phyloP scores from a whole-genome alignment of 1,140 invertebrate species.

The Sipha flava region DNA sequence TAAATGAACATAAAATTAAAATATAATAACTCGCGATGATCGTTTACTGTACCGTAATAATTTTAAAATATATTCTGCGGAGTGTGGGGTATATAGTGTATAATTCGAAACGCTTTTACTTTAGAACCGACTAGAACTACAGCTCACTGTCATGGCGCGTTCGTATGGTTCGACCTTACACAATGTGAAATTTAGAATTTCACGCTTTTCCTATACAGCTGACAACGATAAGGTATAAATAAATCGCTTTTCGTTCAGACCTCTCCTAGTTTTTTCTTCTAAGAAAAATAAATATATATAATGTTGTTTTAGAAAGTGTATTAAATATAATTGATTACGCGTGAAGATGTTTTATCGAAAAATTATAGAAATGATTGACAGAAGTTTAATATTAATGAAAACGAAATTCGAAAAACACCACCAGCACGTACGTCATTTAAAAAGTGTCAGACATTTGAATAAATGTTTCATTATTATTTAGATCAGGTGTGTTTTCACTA shows the following conservation, averaged over 20 bases:
- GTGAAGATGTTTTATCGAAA: not conserved
- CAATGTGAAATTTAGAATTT: constrained; percentile 10
- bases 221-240: constrained; percentile 6
- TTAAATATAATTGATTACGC: not conserved
- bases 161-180: not conserved
- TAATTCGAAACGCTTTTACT: constrained; percentile 26
- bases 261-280: not conserved
- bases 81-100: no score
- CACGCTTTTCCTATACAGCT: not conserved
- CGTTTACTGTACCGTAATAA: no score
- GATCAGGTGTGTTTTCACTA: no score
- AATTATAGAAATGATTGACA: not conserved
- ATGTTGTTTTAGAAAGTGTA: not conserved
- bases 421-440: no score
- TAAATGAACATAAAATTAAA: no score
- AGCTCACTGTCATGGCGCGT: not conserved
- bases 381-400: no score
- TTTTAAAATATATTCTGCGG: no score
- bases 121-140: not conserved
- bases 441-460: no score
- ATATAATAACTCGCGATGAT: no score
- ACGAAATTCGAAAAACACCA: no score
- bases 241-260: not conserved
- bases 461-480: no score
- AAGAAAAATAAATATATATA: not conserved